Percentiles rank a stretch among this genome's conserved stretches.
phyloP scores from a whole-genome alignment of 2,113 vertebrate genomes.

The Alligator mississippiensis region DNA sequence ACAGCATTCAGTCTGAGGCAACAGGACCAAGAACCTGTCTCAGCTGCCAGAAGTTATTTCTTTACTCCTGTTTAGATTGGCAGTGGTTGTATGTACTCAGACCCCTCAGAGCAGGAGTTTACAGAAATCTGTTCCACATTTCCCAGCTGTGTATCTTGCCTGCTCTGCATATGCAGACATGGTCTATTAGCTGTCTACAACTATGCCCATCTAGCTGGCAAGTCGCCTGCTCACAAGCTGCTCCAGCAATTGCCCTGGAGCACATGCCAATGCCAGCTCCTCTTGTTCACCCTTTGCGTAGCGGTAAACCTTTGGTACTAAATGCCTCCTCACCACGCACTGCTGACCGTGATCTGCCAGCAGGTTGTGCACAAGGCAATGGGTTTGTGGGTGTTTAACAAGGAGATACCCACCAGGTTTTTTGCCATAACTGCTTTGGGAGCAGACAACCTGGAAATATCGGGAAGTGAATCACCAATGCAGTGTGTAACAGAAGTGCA shows the following conservation, averaged over 20 bases:
- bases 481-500: constrained; percentile 26
- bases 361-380: constrained; percentile 21
- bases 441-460: constrained; percentile 11
- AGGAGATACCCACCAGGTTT: constrained; percentile 18
- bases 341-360: background rate
- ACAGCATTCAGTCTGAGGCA: constrained; percentile 62
- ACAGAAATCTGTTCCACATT: constrained; percentile 46
- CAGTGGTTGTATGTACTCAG: constrained; percentile 24
- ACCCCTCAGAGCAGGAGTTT: constrained; percentile 54
- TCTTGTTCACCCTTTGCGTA: background rate
- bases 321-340: background rate
- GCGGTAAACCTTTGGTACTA: background rate
- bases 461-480: constrained; percentile 28
- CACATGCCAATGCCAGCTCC: constrained; percentile 1
- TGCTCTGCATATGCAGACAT: constrained; percentile 10
- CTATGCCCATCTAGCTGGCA: constrained; percentile 34
- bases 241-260: constrained; percentile 50
- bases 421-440: background rate
- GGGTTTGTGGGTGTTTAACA: background rate
- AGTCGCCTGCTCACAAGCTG: constrained; percentile 37
- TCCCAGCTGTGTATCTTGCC: constrained; percentile 67
- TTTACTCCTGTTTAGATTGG: constrained; percentile 41
- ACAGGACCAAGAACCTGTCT: constrained; percentile 53
- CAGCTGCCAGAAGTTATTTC: constrained; percentile 64
- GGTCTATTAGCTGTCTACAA: constrained; percentile 25